phyloP scores from a whole-genome alignment of 2,113 vertebrate species.

The Hydrolagus affinis region DNA sequence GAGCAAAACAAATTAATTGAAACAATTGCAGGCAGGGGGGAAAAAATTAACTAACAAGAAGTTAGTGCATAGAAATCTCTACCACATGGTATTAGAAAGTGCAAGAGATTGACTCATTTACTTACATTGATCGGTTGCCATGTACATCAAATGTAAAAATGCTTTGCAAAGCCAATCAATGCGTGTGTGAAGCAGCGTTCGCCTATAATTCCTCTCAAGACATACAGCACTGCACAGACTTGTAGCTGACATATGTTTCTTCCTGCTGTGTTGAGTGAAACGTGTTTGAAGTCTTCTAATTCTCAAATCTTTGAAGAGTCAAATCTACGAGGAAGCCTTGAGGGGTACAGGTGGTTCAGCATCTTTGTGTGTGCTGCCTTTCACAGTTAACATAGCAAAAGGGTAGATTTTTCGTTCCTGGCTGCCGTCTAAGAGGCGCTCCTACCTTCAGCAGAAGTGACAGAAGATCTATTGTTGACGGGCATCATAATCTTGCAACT shows the following conservation, averaged over 20 bases:
- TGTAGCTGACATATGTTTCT: neutral
- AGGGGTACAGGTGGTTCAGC: slow-evolving; percentile 27
- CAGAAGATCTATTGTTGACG: slow-evolving; percentile 10
- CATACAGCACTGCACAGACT: neutral
- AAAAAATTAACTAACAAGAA: neutral
- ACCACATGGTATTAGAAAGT: neutral
- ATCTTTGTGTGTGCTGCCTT: neutral
- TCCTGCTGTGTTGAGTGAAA: slow-evolving; percentile 22
- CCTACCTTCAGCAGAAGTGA: neutral
- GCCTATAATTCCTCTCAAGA: neutral
- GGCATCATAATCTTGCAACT: slow-evolving; percentile 24
- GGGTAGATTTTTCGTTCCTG: slow-evolving; percentile 8
- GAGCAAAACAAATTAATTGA: neutral
- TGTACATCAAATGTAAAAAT: neutral
- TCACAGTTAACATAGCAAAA: slow-evolving; percentile 15
- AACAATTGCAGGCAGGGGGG: neutral
- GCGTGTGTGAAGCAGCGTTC: neutral
- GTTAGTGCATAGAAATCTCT: neutral
- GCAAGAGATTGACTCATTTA: neutral
- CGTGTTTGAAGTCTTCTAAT: slow-evolving; percentile 26
- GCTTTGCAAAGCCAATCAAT: too few relatives aligned
- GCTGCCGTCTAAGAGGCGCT: neutral
- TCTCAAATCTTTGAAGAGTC: slow-evolving; percentile 27
- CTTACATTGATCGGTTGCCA: too few relatives aligned
- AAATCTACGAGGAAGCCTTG: slow-evolving; percentile 22